Evolutionary conservation across 30 jellyfish, hydroid and myxozoan species (phyloP).

Genomic region (Aurelia coerulea): DNA sequence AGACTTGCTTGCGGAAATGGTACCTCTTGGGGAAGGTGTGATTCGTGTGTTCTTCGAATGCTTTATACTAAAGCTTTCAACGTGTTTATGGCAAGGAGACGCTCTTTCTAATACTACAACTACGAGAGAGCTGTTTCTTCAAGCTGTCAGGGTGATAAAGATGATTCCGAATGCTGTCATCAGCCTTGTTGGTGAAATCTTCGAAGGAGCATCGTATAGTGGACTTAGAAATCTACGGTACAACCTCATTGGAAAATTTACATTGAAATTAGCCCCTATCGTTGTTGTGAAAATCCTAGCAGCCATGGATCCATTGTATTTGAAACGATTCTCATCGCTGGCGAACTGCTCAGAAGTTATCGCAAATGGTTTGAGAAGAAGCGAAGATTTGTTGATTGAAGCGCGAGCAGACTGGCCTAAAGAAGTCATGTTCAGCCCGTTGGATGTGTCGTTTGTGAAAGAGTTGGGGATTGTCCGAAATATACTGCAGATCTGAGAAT

Average conservation of each 20-base stretch:
- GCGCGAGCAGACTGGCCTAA: not conserved
- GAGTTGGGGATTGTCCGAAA: not conserved
- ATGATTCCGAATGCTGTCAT: constrained; percentile 5
- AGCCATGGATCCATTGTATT: constrained; percentile 45
- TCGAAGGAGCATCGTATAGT: not conserved
- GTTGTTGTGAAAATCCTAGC: constrained; percentile 32
- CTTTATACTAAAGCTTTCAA: not conserved
- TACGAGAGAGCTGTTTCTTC: not conserved
- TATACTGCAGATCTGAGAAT: too few relatives aligned
- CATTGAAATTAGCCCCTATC: constrained; percentile 4
- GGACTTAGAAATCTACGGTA: constrained; percentile 31
- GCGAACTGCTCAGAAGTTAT: not conserved
- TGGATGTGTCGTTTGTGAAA: constrained; percentile 28
- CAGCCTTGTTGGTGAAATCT: constrained; percentile 8
- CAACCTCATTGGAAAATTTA: not conserved
- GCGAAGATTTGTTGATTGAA: not conserved
- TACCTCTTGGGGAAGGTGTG: not conserved
- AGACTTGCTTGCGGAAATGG: not conserved
- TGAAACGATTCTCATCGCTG: constrained; percentile 6
- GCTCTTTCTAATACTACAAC: not conserved
- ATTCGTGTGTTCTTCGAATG: not conserved
- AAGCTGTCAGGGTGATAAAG: constrained; percentile 9
- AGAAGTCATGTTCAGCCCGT: not conserved
- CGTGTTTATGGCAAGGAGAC: not conserved
- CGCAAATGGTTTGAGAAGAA: not conserved